A percentile compares a stretch with the other conserved stretches of the same genome.
Conservation (phyloP, 1,140 invertebrate species). For the Hyposmocoma kahamanoa region DNA sequence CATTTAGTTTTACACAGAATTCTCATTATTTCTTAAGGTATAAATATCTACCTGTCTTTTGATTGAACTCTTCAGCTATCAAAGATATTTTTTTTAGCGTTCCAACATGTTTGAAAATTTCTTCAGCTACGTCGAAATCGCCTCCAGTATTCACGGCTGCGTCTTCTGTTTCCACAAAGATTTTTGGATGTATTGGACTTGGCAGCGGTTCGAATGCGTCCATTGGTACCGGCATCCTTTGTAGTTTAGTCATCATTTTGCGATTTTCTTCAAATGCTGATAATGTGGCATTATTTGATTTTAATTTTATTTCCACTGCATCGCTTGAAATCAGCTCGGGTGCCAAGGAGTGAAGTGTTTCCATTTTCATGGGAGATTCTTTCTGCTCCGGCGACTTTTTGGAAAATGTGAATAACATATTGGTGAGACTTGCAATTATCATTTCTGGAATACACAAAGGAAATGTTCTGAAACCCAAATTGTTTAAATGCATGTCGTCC, state of each 20-base stretch:
- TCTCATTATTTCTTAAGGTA: no score
- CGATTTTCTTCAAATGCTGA: neutral
- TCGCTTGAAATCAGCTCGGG: conserved; percentile 50
- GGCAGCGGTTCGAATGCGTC: conserved; percentile 36
- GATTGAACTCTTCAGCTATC: conserved; percentile 62
- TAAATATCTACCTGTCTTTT: conserved; percentile 64
- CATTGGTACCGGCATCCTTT: conserved; percentile 55
- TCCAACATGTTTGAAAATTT: conserved; percentile 48
- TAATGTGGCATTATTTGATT: neutral
- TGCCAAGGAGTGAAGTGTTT: conserved; percentile 44
- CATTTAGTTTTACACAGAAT: no score
- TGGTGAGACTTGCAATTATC: no score
- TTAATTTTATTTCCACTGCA: conserved; percentile 24
- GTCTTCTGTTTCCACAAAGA: conserved; percentile 26
- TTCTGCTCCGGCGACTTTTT: conserved; percentile 27
- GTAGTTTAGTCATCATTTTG: conserved; percentile 34
- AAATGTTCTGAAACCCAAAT: no score
- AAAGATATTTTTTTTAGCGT: conserved; percentile 57
- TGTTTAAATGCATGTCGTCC: no score
- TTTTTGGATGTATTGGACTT: conserved; percentile 14
- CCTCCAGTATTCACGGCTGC: conserved; percentile 42
- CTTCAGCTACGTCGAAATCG: conserved; percentile 44
- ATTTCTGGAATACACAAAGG: no score
- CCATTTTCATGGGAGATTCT: conserved; percentile 48
- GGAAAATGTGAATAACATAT: no score